Evolutionary conservation across 37 sponge, comb jelly and placozoan species (phyloP).

Genomic region (Cliona cf. orientalis): DNA sequence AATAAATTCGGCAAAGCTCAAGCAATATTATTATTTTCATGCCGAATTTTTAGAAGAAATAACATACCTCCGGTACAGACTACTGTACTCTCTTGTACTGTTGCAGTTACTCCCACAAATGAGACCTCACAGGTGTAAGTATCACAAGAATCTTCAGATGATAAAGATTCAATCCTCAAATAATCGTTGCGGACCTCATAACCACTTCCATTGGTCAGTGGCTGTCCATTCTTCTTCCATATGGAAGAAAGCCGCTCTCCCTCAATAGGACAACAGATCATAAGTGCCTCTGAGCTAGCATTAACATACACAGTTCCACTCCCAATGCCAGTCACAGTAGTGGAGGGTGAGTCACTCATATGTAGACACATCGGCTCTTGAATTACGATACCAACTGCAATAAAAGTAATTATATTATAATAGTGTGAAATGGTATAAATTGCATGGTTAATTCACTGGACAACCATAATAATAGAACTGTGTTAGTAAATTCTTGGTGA

Average conservation of each 20-base stretch:
- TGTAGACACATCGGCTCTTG: neutral
- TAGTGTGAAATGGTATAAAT: neutral
- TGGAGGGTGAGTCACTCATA: neutral
- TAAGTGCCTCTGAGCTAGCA: neutral
- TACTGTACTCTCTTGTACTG: neutral
- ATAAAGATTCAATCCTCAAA: neutral
- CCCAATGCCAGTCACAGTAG: slow-evolving; percentile 13
- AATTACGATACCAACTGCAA: slow-evolving; percentile 11
- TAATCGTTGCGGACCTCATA: neutral
- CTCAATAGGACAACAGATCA: slow-evolving; percentile 13
- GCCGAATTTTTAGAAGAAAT: neutral
- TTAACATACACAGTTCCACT: neutral
- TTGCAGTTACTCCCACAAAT: neutral
- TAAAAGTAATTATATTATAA: too few relatives aligned
- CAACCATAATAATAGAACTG: neutral
- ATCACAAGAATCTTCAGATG: neutral
- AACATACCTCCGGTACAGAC: slow-evolving; percentile 18
- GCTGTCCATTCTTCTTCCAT: neutral
- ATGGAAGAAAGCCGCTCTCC: neutral
- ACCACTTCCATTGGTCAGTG: neutral
- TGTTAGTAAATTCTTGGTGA: neutral
- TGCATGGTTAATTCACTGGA: neutral
- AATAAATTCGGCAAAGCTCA: too few relatives aligned
- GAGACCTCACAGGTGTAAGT: neutral
- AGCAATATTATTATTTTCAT: neutral